These are phyloP conservation scores for Camponotus fellah DNA, from an alignment of 2,888 invertebrate species.

Conservation along the genomic window DNA sequence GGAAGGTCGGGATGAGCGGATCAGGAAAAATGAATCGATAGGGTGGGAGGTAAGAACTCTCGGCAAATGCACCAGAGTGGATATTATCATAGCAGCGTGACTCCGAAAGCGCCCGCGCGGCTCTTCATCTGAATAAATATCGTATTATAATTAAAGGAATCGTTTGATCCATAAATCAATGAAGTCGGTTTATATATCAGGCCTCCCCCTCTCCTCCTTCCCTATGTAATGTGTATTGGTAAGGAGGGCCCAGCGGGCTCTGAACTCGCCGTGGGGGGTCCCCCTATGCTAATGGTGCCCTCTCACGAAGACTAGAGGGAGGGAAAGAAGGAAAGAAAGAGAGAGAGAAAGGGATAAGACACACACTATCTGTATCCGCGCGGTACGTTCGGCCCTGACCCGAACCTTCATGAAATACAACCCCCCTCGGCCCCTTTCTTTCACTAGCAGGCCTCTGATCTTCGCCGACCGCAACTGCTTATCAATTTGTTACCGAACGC, in stretches of 20 bases:
- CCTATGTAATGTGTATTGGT: conserved; percentile 82
- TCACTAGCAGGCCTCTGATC: conserved; percentile 79
- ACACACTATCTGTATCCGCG: conserved; percentile 41
- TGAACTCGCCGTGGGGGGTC: conserved; percentile 84
- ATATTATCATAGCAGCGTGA: conserved; percentile 85
- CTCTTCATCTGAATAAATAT: conserved; percentile 86
- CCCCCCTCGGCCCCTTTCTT: conserved; percentile 74
- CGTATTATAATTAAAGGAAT: conserved; percentile 86
- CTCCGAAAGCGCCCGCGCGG: conserved; percentile 79
- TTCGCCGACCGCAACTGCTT: conserved; percentile 84
- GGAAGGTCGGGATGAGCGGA: conserved; percentile 40
- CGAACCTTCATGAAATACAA: conserved; percentile 59
- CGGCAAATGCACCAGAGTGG: conserved; percentile 42
- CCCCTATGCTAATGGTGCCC: conserved; percentile 85
- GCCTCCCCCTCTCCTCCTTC: conserved; percentile 63
- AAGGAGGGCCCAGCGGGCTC: conserved; percentile 75
- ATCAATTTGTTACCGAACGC: conserved; percentile 85
- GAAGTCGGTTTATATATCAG: conserved; percentile 85
- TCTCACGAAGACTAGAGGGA: conserved; percentile 81
- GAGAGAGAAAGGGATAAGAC: conserved; percentile 52
- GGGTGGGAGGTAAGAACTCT: conserved; percentile 63
- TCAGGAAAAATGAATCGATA: conserved; percentile 59
- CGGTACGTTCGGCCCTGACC: conserved; percentile 80
- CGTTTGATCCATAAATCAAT: conserved; percentile 85
- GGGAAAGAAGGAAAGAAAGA: conserved; percentile 23